Base-by-base conservation (phyloP, 2,888 invertebrate genomes). In the Tenodera sinensis region DNA sequence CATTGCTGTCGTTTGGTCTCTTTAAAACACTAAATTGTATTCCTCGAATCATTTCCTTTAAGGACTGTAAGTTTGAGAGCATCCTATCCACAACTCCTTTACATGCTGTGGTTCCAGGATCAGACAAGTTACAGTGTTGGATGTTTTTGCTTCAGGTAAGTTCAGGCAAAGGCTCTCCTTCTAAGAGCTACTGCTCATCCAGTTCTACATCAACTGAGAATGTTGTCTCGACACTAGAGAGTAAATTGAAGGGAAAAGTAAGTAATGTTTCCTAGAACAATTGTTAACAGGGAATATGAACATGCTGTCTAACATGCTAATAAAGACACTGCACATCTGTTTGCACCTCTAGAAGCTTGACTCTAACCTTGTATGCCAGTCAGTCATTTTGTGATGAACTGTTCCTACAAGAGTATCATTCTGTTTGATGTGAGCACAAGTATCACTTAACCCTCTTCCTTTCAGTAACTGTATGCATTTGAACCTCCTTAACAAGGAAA, bases 131-230 rank as follows among this genome's bases (percentile, higher is more conserved):
- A 71, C 2, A 71, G 25, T 71, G 25, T 71, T 71, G 25, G 25
- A 71, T 71, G 81, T 88, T 81, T 89, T 85, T 27, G 94, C 93
- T 93, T 91, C 92, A 95, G 95, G 94, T 94, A 91, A 94, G 93
- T 92, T 95, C 95, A 94, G 94, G 94, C 91, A 95, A 95, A 93
- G 94, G 94, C 89, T 95, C 96, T 30, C 95, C 94, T 90, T 95
- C 95, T 89, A 95, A 96, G 92, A 95, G 95, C 92, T 95, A 95
- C 91, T 95, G 94, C 92, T 94, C 95, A 47, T 95, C 95, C 54
- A 95, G 95, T 92, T 95, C 95, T 34, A 95, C 95, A 83, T 95
- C 95, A 9, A 95, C 95, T 91, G 95, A 95, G 93, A 95, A 95
- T 93, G 94, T 95, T 91, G 94, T 95, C 90, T 95, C 95, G 85